Base-by-base conservation (phyloP, 2,888 invertebrate species). In the Byasa hedistus region DNA sequence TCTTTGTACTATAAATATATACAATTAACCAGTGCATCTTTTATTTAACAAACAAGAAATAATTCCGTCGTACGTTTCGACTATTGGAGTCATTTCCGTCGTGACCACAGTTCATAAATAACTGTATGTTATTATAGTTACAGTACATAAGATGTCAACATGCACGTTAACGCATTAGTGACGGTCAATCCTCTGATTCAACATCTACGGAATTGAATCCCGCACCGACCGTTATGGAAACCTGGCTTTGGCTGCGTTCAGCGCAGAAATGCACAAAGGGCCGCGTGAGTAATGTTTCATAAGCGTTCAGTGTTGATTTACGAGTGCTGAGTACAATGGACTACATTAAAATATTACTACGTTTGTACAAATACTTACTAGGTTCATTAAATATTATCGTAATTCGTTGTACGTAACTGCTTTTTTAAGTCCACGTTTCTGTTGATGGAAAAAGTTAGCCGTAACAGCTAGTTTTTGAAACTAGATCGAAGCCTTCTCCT, bases 141-240 rank as follows among this genome's bases (percentile, higher is more conserved):
- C 39, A 21, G 51, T 5, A 21, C n/a, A 4, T 51, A 7, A n/a
- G 51, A 21, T 51, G 19, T 51, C 15, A 51, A 51, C 21, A 21
- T 15, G n/a, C 21, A 51, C 21, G 3, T 19, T 15, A 51, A 5
- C 22, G 55, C 56, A 55, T 67, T 64, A 63, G 39, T 51, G 59
- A 64, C 51, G 59, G 55, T 65, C 57, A 65, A 27, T 57, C 57
- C 7, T 71, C 71, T 76, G 78, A 78, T 73, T 78, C 75, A 77
- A 72, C 70, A 39, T 64, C 57, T 57, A 74, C 76, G 76, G 76
- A 76, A 75, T 65, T 70, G 65, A 65, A 68, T 69, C 72, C 68
- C 57, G 72, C 62, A 64, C 52, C 60, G 70, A 71, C 77, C 71
- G 68, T 73, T 78, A 77, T 72, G 77, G 78, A 71, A 75, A 73